These are phyloP conservation scores for Brachionichthys hirsutus DNA, from an alignment of 2,113 vertebrate species.

Conservation along the genomic window DNA sequence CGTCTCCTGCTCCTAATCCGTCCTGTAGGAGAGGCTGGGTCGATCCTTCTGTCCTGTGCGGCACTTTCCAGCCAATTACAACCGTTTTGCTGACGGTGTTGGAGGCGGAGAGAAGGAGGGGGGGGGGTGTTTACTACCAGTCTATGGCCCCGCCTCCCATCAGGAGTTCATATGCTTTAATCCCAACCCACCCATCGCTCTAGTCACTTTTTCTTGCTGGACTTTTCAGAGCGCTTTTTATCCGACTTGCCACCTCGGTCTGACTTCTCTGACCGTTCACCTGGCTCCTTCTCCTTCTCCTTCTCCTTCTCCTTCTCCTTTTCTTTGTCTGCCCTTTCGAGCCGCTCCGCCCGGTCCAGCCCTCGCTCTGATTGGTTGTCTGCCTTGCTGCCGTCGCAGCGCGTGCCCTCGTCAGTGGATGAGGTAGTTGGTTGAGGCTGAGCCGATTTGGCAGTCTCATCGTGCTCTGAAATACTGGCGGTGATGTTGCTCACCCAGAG, in stretches of 20 bases:
- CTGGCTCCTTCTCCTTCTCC: conserved; percentile 54
- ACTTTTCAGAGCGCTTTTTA: conserved; percentile 79
- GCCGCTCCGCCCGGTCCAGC: conserved; percentile 69
- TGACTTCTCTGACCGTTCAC: conserved; percentile 69
- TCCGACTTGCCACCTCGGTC: conserved; percentile 75
- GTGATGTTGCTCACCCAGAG: conserved; percentile 83
- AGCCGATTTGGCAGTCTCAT: conserved; percentile 85
- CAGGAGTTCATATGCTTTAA: conserved; percentile 38
- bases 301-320: conserved; percentile 53
- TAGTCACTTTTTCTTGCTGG: conserved; percentile 81
- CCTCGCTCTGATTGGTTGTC: conserved; percentile 74
- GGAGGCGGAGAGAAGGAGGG: conserved; percentile 50
- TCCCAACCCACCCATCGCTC: conserved; percentile 7
- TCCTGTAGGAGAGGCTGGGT: conserved; percentile 41
- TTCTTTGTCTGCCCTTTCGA: conserved; percentile 46
- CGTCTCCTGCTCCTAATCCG: conserved; percentile 41
- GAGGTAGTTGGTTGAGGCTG: conserved; percentile 90
- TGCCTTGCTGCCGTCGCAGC: conserved; percentile 82
- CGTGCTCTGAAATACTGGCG: conserved; percentile 81
- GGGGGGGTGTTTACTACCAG: conserved; percentile 32
- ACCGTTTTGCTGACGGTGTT: conserved; percentile 39
- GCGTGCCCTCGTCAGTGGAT: conserved; percentile 91
- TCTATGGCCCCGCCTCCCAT: conserved; percentile 45
- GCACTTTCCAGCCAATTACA: conserved; percentile 46
- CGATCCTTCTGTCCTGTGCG: conserved; percentile 39